phyloP scores from a whole-genome alignment of 2,113 vertebrate genomes.

The Anoura caudifer region DNA sequence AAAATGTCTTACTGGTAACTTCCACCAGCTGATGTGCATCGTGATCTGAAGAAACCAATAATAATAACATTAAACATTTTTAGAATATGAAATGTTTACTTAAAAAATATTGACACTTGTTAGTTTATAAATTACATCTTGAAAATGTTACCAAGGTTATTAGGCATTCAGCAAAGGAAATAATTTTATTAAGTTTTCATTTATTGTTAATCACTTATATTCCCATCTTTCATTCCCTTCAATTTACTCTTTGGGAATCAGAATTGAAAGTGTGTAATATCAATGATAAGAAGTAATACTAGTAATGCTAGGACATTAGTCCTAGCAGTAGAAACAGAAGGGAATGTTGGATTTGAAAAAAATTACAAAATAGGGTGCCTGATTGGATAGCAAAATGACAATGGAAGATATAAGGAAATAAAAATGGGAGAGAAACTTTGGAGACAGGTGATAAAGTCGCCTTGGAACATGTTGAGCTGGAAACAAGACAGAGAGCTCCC shows the following conservation, averaged over 20 bases:
- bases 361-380: background rate
- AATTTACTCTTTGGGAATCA: background rate
- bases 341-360: background rate
- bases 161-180: background rate
- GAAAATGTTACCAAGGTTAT: background rate
- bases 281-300: background rate
- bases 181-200: background rate
- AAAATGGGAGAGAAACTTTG: background rate
- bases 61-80: background rate
- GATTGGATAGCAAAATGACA: background rate
- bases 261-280: background rate
- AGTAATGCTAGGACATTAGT: background rate
- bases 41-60: background rate
- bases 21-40: background rate
- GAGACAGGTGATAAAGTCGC: background rate
- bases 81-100: background rate
- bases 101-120: background rate
- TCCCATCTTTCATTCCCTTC: background rate
- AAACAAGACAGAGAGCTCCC: background rate
- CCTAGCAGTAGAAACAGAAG: background rate
- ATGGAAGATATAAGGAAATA: background rate
- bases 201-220: background rate
- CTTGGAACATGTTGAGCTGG: background rate
- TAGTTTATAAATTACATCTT: background rate
- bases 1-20: background rate